These are phyloP conservation scores for Poicephalus gulielmi DNA, from an alignment of 2,113 vertebrate species.

Conservation along the genomic window DNA sequence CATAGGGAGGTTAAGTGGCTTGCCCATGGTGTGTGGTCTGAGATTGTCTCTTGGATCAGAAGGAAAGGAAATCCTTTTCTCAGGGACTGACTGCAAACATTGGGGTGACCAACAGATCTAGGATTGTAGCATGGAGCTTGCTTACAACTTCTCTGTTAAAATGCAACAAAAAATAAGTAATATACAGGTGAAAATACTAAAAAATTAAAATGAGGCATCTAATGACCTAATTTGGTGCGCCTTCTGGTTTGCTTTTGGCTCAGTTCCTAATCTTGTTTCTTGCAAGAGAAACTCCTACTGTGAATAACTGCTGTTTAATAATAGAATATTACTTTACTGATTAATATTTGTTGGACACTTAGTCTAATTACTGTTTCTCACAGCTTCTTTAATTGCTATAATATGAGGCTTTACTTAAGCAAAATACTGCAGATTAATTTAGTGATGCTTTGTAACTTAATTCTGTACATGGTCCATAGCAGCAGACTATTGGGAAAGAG, in stretches of 20 bases:
- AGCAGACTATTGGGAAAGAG: background rate
- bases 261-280: background rate
- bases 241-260: background rate
- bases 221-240: background rate
- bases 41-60: background rate
- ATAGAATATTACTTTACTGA: constrained; percentile 47
- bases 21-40: background rate
- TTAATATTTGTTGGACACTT: constrained; percentile 60
- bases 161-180: background rate
- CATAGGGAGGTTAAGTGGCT: background rate
- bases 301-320: constrained; percentile 12
- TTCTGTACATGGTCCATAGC: constrained; percentile 12
- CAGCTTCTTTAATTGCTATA: constrained; percentile 68
- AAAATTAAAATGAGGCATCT: background rate
- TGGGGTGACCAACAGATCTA: background rate
- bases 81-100: background rate
- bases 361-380: constrained; percentile 49
- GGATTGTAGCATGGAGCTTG: background rate
- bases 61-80: background rate
- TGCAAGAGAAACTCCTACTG: background rate
- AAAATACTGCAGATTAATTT: constrained; percentile 57
- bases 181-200: background rate
- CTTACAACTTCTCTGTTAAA: background rate
- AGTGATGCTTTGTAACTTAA: constrained; percentile 33
- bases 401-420: constrained; percentile 63